Percentiles rank a stretch among this genome's conserved stretches.
These are phyloP conservation scores for Arrhamphus sclerolepis DNA, from an alignment of 2,797 vertebrate genomes.

Conservation along the genomic window DNA sequence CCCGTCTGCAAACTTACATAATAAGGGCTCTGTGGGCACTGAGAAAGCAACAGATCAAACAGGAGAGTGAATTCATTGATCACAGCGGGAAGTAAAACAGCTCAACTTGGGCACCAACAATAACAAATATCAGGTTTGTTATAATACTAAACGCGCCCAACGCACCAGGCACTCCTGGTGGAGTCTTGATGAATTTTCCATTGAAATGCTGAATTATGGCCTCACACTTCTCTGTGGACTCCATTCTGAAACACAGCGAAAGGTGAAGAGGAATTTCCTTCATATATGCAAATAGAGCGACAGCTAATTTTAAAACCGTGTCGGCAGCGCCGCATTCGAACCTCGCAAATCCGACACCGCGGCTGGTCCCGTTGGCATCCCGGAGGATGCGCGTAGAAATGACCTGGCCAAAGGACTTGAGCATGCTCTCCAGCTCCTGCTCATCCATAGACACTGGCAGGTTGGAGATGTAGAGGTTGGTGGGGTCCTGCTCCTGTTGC, in stretches of 20 bases:
- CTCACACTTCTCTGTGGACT: conserved; percentile 97
- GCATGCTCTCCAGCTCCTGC: conserved; percentile 92
- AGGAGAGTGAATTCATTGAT: conserved; percentile 45
- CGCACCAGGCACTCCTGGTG: conserved; percentile 91
- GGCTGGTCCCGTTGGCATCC: conserved; percentile 91
- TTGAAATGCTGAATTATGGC: conserved; percentile 97
- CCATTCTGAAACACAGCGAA: conserved; percentile 85
- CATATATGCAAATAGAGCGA: neutral
- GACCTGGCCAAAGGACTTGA: conserved; percentile 95
- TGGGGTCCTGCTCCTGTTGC: conserved; percentile 99
- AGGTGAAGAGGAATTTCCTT: neutral
- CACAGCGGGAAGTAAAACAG: conserved; percentile 37
- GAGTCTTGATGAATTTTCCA: conserved; percentile 95
- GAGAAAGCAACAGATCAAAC: conserved; percentile 61
- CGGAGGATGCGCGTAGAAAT: conserved; percentile 91
- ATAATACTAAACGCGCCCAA: conserved; percentile 42
- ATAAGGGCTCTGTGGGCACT: conserved; percentile 93
- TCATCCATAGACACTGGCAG: conserved; percentile 94
- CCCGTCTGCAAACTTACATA: conserved; percentile 97
- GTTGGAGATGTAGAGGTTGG: conserved; percentile 97
- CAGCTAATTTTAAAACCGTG: neutral
- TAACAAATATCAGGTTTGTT: conserved; percentile 49
- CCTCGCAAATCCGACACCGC: conserved; percentile 95
- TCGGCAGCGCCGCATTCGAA: conserved; percentile 47
- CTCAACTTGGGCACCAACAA: conserved; percentile 35